phyloP scores from a whole-genome alignment of 2,888 invertebrate species.

The Drosophila emarginata region DNA sequence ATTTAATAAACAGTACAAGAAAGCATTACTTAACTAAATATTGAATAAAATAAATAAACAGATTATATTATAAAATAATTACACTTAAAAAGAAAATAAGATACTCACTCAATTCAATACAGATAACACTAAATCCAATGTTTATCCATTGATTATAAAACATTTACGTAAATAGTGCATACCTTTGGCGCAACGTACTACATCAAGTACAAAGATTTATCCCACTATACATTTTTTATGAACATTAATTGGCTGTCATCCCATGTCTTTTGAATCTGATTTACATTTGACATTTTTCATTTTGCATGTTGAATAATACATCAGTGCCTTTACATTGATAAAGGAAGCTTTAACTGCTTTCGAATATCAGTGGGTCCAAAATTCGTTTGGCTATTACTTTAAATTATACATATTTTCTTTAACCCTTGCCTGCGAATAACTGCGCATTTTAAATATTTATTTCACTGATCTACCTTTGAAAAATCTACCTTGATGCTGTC shows the following conservation, averaged over 20 bases:
- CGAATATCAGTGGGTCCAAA: neutral
- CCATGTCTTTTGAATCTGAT: neutral
- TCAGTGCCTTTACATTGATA: too few relatives aligned
- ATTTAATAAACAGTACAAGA: too few relatives aligned
- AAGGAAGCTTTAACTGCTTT: neutral
- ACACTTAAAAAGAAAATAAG: too few relatives aligned
- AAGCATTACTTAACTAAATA: too few relatives aligned
- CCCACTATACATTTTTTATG: neutral
- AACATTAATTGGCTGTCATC: neutral
- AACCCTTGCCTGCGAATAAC: neutral
- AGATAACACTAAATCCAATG: too few relatives aligned
- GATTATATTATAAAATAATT: too few relatives aligned
- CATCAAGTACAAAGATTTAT: neutral
- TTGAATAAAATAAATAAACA: too few relatives aligned
- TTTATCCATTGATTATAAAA: too few relatives aligned
- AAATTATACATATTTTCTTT: too few relatives aligned
- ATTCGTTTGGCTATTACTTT: neutral
- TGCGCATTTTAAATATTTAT: neutral
- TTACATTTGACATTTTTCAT: neutral
- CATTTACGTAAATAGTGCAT: too few relatives aligned
- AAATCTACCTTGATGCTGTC: constrained; percentile 15
- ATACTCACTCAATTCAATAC: too few relatives aligned
- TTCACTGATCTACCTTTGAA: constrained; percentile 5
- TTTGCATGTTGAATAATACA: neutral
- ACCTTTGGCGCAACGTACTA: neutral